These are phyloP conservation scores for Pyrrhosoma nymphula DNA, from an alignment of 2,888 invertebrate genomes.

Conservation along the genomic window DNA sequence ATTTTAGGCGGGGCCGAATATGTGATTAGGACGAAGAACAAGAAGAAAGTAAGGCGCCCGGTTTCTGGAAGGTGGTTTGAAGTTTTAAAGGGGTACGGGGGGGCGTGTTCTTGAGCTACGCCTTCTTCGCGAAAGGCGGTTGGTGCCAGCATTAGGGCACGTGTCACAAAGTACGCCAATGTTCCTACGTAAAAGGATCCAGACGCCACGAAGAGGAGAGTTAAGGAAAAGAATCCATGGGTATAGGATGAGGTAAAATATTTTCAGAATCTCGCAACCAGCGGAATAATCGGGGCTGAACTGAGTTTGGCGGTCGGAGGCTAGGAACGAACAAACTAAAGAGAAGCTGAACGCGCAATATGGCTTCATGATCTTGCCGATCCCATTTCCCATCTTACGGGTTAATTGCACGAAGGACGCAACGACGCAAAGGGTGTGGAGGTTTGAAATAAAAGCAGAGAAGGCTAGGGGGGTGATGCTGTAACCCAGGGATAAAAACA, in stretches of 20 bases:
- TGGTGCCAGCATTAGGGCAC: neutral
- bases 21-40: constrained; percentile 28
- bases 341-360: neutral
- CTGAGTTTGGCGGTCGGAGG: too few relatives aligned
- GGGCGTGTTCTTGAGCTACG: neutral
- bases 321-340: too few relatives aligned
- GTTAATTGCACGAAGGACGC: neutral
- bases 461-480: neutral
- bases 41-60: neutral
- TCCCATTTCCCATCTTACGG: neutral
- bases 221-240: neutral
- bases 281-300: neutral
- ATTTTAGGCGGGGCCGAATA: neutral
- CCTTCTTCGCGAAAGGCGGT: neutral
- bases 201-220: neutral
- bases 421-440: neutral
- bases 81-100: neutral
- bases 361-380: neutral
- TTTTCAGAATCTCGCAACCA: too few relatives aligned
- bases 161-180: neutral
- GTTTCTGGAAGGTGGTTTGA: neutral
- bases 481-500: too few relatives aligned
- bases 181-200: neutral
- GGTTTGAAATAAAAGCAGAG: neutral
- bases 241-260: neutral